Conservation (phyloP, 2,888 invertebrate species). For the Drosophila macrothrix region DNA sequence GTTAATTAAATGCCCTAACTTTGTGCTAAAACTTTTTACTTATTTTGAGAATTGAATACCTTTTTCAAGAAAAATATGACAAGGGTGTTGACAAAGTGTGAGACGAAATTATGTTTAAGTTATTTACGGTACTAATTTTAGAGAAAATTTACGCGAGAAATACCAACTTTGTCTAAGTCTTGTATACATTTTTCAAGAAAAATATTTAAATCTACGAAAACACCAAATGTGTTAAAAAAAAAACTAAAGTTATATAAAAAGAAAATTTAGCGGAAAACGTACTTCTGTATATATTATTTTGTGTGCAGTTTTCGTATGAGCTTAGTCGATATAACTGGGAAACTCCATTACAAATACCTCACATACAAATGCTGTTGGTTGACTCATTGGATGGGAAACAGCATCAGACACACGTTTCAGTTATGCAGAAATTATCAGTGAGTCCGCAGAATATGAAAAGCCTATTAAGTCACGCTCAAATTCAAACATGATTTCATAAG, state of each 20-base stretch:
- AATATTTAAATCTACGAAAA: neutral
- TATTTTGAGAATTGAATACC: neutral
- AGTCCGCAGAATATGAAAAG: slow-evolving; percentile 21
- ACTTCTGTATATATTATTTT: neutral
- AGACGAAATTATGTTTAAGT: no score
- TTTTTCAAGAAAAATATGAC: neutral
- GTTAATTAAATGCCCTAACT: neutral
- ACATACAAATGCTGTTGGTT: neutral
- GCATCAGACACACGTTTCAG: slow-evolving; percentile 20
- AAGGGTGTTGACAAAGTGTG: neutral
- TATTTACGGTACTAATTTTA: no score
- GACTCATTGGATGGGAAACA: slow-evolving; percentile 33
- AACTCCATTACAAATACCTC: neutral
- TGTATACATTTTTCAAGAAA: neutral
- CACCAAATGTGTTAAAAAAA: neutral
- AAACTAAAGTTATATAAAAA: neutral
- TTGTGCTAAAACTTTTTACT: neutral
- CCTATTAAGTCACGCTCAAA: slow-evolving; percentile 57
- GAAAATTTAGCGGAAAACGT: neutral
- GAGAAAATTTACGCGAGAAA: no score
- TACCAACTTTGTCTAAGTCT: neutral
- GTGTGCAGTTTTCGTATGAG: no score
- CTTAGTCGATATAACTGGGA: neutral
- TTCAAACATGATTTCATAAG: slow-evolving; percentile 58
- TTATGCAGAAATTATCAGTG: slow-evolving; percentile 12